Base-by-base conservation (phyloP, 2,797 vertebrate genomes). In the Rhodeus uyekii region DNA sequence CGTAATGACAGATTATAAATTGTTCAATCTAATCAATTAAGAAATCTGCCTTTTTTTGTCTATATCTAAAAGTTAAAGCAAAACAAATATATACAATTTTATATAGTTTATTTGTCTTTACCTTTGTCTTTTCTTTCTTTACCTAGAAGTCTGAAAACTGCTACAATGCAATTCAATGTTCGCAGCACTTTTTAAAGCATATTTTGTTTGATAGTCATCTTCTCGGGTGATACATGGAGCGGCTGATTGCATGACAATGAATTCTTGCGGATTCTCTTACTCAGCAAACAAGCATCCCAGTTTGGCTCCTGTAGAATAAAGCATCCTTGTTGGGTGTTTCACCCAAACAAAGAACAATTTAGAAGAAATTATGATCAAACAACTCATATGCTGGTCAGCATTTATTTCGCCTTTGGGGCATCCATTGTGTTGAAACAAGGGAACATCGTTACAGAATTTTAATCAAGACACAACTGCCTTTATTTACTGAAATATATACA, bases 1-100 rank as follows among this genome's bases (percentile, higher is more conserved):
- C 77, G 67, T 84, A 55, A 81, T 86, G 82, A 87, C 89, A 85
- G 87, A 83, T 86, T 72, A 19, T 80, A 79, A 85, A 88, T 83
- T 83, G 83, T 85, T 87, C 39, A 83, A 78, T 83, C 46, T 55
- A 71, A 60, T 69, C 39, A 38, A 65, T 85, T 71, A 83, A 87
- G 81, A 83, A 72, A 87, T 83, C 65, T 72, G 46, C 34, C 61
- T 46, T 86, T 80, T 82, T 74, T 9, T 22, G 7, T 22, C 50
- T 42, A 39, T 42, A 71, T 78, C 75, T 82, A 64, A 58, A 68
- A 78, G n/a, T 9, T 12, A 27, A 34, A n/a, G 2, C 5, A n/a
- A 46, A 29, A 61, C 5, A 27, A 24, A 53, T 1, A 36, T 5
- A 36, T 13, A 55, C n/a, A 53, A 48, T 71, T 68, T 42, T 1